A percentile compares a stretch with the other conserved stretches of the same genome.
phyloP scores from a whole-genome alignment of 1,140 invertebrate genomes.

The Marisa cornuarietis region DNA sequence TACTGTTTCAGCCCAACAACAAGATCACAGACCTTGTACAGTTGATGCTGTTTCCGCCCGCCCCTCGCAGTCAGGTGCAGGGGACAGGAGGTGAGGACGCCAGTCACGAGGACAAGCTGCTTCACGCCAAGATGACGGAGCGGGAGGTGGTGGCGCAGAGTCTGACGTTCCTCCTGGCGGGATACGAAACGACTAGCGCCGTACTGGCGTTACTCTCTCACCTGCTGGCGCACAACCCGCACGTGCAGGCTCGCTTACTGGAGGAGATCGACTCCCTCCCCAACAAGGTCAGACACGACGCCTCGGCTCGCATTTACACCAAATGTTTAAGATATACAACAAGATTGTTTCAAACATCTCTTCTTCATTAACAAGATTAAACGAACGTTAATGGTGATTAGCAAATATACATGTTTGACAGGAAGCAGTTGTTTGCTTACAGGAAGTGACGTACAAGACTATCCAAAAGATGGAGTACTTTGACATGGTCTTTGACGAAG shows the following conservation, averaged over 20 bases:
- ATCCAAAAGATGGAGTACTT: conserved; percentile 55
- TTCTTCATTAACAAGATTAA: too few species aligned
- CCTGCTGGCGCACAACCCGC: conserved; percentile 65
- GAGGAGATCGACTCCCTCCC: conserved; percentile 58
- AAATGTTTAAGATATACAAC: background rate
- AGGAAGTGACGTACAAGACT: conserved; percentile 50
- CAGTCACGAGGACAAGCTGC: conserved; percentile 1
- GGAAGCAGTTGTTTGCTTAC: conserved; percentile 21
- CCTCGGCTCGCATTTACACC: background rate
- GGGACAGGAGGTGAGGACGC: background rate
- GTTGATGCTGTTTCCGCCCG: conserved; percentile 52
- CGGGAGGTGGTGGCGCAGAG: conserved; percentile 59
- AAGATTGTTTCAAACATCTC: background rate
- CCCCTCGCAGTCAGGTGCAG: background rate
- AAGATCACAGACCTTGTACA: conserved; percentile 52
- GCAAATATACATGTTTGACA: background rate
- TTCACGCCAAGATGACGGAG: conserved; percentile 40
- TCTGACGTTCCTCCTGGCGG: conserved; percentile 60
- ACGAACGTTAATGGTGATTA: too few species aligned
- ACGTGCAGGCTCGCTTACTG: conserved; percentile 66
- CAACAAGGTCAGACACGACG: conserved; percentile 26
- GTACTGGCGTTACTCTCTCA: conserved; percentile 66
- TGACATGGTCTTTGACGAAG: conserved; percentile 61
- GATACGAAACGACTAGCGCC: conserved; percentile 68
- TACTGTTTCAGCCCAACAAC: conserved; percentile 37